Conservation (phyloP, 2,888 invertebrate species). For the Sturmia bella region DNA sequence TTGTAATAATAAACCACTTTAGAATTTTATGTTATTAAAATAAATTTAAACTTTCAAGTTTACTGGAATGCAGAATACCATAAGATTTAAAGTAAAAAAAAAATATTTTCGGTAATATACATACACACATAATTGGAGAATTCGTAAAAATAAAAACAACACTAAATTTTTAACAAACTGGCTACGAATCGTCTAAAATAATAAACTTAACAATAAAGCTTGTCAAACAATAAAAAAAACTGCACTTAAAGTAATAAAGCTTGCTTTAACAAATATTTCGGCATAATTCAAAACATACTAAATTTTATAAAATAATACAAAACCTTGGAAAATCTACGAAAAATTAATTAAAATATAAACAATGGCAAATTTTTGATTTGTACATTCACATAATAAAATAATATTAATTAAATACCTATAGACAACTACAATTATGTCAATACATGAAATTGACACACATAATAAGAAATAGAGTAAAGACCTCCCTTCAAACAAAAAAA, state of each 20-base stretch:
- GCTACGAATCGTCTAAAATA: constrained; percentile 2
- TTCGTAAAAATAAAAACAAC: background rate
- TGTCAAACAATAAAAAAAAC: constrained; percentile 51
- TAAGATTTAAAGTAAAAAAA: constrained; percentile 21
- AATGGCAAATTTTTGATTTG: constrained; percentile 19
- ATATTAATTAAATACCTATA: constrained; percentile 1
- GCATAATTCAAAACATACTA: constrained; percentile 47
- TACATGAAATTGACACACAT: constrained; percentile 53
- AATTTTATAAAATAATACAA: constrained; percentile 49
- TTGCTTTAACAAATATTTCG: constrained; percentile 62
- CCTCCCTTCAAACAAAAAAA: constrained; percentile 13
- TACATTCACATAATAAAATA: constrained; percentile 19
- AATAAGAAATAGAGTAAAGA: constrained; percentile 60
- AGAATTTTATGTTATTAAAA: constrained; percentile 20
- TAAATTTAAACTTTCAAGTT: constrained; percentile 23
- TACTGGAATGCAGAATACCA: constrained; percentile 29
- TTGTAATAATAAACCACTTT: constrained; percentile 24
- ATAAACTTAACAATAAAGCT: constrained; percentile 15
- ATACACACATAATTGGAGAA: constrained; percentile 6
- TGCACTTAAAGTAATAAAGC: constrained; percentile 50
- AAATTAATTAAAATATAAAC: constrained; percentile 35
- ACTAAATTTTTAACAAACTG: background rate
- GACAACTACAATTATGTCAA: constrained; percentile 42
- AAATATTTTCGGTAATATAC: constrained; percentile 28
- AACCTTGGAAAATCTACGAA: constrained; percentile 36